Base-by-base conservation (phyloP, 2,113 vertebrate species). In the Amblyopsis rosae region DNA sequence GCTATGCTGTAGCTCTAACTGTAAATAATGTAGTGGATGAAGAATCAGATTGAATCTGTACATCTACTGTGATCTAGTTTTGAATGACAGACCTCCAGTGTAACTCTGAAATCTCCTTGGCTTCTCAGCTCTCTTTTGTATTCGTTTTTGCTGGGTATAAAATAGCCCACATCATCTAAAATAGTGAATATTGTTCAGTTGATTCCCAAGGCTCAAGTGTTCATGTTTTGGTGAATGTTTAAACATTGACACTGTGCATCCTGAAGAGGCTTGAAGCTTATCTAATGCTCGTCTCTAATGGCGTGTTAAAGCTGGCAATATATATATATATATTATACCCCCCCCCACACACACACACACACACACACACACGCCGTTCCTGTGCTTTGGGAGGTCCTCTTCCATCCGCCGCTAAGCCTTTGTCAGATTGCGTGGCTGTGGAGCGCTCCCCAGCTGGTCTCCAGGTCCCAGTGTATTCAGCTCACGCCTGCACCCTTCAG, bases 391-490 rank as follows among this genome's bases (percentile, higher is more conserved):
- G 71, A 73, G 80, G 84, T 86, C 82, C 61, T 67, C 85, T 80
- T 85, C 85, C 75, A 84, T 90, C 85, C 82, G 74, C 80, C 70
- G 70, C 83, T 86, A 86, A 88, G 86, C 82, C 83, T 82, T 75
- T 81, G 81, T 86, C 82, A 87, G 86, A 86, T 88, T 86, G 84
- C 86, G 56, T 60, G 67, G 72, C 88, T 84, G 84, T 79, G 80
- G 83, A 86, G 77, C 64, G 45, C 63, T 81, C 79, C 72, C 82
- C 76, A 75, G 41, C 57, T 75, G 67, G 61, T 82, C 84, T 85
- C 74, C 69, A 77, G 70, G 71, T 85, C 81, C 62, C 76, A 72
- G 86, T 90, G 86, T 83, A 90, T 91, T 92, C 90, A 79, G 79
- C 72, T 87, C 87, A 87, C 75, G 75, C 82, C 63, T 51, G 73